A percentile compares a stretch with the other conserved stretches of the same genome.
Evolutionary conservation across 2,888 invertebrate genomes (phyloP).

Genomic region (Eilema caniola): DNA sequence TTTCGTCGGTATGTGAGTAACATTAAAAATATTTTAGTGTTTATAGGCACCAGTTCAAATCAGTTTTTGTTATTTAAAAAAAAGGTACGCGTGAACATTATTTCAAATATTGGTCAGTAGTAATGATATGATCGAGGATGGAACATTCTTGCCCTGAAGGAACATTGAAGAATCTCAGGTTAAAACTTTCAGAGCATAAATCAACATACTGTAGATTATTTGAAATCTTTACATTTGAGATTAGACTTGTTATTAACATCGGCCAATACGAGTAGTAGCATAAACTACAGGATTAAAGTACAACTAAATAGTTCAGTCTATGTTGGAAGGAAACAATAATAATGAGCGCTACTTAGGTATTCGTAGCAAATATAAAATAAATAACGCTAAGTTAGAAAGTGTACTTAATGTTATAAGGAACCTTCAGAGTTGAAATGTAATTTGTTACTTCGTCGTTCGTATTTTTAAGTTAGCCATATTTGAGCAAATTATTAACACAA

Average conservation of each 20-base stretch:
- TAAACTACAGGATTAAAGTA: slow-evolving; percentile 3
- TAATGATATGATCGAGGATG: too few relatives aligned
- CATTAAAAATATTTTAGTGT: background rate
- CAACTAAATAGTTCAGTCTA: slow-evolving; percentile 17
- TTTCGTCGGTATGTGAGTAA: too few relatives aligned
- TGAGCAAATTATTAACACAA: slow-evolving; percentile 52
- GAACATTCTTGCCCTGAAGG: too few relatives aligned
- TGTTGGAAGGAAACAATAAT: slow-evolving; percentile 18
- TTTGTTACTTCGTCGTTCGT: slow-evolving; percentile 42
- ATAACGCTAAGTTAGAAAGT: slow-evolving; percentile 5
- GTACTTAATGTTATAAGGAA: slow-evolving; percentile 41
- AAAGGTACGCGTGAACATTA: too few relatives aligned
- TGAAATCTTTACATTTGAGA: slow-evolving; percentile 1
- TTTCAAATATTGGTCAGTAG: too few relatives aligned
- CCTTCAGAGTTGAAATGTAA: slow-evolving; percentile 49
- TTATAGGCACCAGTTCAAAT: background rate
- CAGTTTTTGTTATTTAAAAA: background rate
- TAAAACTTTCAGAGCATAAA: too few relatives aligned
- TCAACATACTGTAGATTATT: background rate
- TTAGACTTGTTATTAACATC: background rate
- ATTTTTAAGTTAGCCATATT: slow-evolving; percentile 44
- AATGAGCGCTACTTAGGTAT: background rate
- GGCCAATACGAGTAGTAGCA: background rate
- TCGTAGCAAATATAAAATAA: background rate
- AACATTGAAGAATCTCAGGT: too few relatives aligned